phyloP scores from a whole-genome alignment of 2,888 invertebrate genomes.

The Furcula furcula region DNA sequence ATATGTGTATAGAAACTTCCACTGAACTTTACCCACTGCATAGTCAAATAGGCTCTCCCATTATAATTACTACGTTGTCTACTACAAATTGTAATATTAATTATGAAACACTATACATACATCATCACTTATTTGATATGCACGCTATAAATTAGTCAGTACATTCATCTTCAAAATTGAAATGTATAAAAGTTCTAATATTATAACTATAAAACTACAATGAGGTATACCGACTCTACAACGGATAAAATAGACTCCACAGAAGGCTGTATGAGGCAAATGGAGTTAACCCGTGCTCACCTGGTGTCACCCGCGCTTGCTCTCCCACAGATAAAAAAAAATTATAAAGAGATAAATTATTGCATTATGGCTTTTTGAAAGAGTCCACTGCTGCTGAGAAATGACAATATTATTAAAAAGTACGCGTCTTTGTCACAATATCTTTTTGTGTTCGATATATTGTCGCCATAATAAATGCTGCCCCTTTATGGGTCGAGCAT shows the following conservation, averaged over 20 bases:
- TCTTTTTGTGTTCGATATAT: slow-evolving; percentile 82
- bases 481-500: slow-evolving; percentile 76
- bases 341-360: slow-evolving; percentile 82
- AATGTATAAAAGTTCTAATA: background rate
- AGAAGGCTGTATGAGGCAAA: slow-evolving; percentile 55
- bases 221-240: slow-evolving; percentile 12
- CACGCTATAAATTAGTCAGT: no score
- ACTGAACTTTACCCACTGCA: no score
- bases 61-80: no score
- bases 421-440: slow-evolving; percentile 80
- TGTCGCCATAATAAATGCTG: slow-evolving; percentile 81
- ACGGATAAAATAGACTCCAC: slow-evolving; percentile 32
- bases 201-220: background rate
- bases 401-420: slow-evolving; percentile 83
- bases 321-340: slow-evolving; percentile 76
- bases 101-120: no score
- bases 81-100: no score
- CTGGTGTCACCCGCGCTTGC: slow-evolving; percentile 54
- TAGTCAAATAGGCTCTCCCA: no score
- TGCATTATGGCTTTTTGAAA: slow-evolving; percentile 81
- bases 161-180: slow-evolving; percentile 3
- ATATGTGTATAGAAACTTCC: no score
- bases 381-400: slow-evolving; percentile 82
- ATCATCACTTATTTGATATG: no score
- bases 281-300: slow-evolving; percentile 74